Evolutionary conservation across 2,888 invertebrate species (phyloP).

Genomic region (Phyllotreta cruciferae): DNA sequence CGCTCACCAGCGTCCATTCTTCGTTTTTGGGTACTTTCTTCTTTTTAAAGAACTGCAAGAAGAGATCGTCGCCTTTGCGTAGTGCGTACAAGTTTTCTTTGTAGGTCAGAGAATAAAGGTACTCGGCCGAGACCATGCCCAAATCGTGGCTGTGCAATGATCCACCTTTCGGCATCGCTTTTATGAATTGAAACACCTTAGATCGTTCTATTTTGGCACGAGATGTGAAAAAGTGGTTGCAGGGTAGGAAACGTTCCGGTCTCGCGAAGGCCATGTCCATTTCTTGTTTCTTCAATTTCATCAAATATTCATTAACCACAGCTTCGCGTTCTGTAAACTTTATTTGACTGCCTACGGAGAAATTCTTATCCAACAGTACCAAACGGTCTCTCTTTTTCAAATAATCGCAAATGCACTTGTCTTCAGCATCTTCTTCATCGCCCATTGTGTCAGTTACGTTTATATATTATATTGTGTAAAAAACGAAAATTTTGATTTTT

Average conservation of each 20-base stretch:
- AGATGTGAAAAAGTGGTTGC: constrained; percentile 71
- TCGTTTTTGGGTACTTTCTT: constrained; percentile 22
- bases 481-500: constrained; percentile 10
- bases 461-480: constrained; percentile 2
- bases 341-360: constrained; percentile 42
- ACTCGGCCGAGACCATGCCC: constrained; percentile 68
- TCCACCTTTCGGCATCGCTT: constrained; percentile 77
- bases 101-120: constrained; percentile 69
- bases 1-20: constrained; percentile 44
- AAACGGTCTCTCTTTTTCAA: constrained; percentile 7
- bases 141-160: constrained; percentile 73
- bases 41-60: constrained; percentile 30
- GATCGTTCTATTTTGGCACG: constrained; percentile 67
- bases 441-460: not conserved
- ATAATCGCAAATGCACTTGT: not conserved
- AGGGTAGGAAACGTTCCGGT: constrained; percentile 64
- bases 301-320: constrained; percentile 51
- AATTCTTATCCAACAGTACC: constrained; percentile 38
- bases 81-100: constrained; percentile 40
- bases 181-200: constrained; percentile 70
- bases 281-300: constrained; percentile 51
- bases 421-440: not conserved
- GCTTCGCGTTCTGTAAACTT: constrained; percentile 55
- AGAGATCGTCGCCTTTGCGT: constrained; percentile 1
- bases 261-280: constrained; percentile 50